A percentile compares a stretch with the other conserved stretches of the same genome.
phyloP scores from a whole-genome alignment of 2,888 invertebrate species.

The Lacanobia oleracea region DNA sequence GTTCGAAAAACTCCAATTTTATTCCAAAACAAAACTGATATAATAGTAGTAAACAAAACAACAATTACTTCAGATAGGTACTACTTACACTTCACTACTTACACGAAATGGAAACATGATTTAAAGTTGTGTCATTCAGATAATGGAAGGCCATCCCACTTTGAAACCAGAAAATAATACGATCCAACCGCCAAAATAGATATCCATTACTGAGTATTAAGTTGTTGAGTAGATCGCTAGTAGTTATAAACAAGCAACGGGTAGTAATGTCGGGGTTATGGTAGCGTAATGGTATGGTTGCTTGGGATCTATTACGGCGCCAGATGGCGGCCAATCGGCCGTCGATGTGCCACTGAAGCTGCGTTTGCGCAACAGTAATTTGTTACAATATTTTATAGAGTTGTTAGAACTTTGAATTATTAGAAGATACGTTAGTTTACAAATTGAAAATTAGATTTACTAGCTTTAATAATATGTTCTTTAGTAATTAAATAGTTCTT shows the following conservation, averaged over 20 bases:
- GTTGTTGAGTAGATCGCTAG: background rate
- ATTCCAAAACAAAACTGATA: slow-evolving; percentile 6
- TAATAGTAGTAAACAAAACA: slow-evolving; percentile 52
- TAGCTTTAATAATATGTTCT: background rate
- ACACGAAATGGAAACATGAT: slow-evolving; percentile 63
- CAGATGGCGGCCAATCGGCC: slow-evolving; percentile 77
- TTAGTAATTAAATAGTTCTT: too few species aligned
- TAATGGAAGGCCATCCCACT: slow-evolving; percentile 60
- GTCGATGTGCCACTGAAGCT: slow-evolving; percentile 73
- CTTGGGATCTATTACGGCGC: slow-evolving; percentile 65
- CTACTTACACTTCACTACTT: slow-evolving; percentile 55
- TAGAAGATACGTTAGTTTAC: background rate
- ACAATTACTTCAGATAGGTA: slow-evolving; percentile 56
- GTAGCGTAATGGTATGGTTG: slow-evolving; percentile 29
- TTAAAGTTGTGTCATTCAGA: slow-evolving; percentile 64
- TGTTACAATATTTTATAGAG: slow-evolving; percentile 66
- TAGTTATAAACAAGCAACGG: slow-evolving; percentile 40
- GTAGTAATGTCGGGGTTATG: slow-evolving; percentile 20
- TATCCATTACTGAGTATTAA: slow-evolving; percentile 34
- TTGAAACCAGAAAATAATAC: slow-evolving; percentile 29
- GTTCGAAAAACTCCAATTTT: background rate
- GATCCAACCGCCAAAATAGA: background rate
- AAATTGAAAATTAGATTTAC: background rate
- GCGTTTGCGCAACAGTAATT: slow-evolving; percentile 75
- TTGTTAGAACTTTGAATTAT: slow-evolving; percentile 42